Evolutionary conservation across 2,797 vertebrate genomes (phyloP).

Genomic region (Mormyrops boulengeri): DNA sequence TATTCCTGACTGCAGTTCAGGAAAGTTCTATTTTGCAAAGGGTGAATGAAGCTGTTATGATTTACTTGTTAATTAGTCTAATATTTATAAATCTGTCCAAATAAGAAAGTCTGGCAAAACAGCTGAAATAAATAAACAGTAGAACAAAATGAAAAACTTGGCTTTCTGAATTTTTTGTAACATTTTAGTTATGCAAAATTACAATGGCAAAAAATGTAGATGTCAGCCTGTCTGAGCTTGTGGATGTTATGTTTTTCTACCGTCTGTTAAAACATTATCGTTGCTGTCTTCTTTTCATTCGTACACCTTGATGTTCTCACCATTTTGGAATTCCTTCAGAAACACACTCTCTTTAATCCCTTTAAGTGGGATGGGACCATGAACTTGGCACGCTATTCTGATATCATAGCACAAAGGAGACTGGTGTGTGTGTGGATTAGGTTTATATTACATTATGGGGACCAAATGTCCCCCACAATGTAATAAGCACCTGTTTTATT

Average conservation of each 20-base stretch:
- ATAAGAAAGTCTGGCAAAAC: neutral
- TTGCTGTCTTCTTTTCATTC: conserved; percentile 18
- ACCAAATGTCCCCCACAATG: neutral
- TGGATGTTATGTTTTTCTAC: neutral
- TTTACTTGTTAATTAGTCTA: conserved; percentile 3
- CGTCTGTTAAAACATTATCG: neutral
- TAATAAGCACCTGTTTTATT: neutral
- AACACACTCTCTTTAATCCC: conserved; percentile 20
- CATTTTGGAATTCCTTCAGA: conserved; percentile 13
- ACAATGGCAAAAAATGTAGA: neutral
- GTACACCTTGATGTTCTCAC: conserved; percentile 1
- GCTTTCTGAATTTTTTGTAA: neutral
- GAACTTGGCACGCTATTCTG: conserved; percentile 19
- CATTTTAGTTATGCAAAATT: neutral
- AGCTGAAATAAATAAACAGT: neutral
- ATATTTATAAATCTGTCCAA: neutral
- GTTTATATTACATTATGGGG: neutral
- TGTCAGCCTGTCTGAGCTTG: neutral
- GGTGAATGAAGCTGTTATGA: neutral
- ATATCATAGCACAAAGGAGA: conserved; percentile 17
- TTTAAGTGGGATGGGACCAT: conserved; percentile 13
- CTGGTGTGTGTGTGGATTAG: neutral
- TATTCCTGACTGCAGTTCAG: neutral
- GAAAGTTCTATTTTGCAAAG: neutral
- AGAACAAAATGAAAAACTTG: neutral